Evolutionary conservation across 2,113 vertebrate species (phyloP).

Genomic region (Aleadryas rufinucha): DNA sequence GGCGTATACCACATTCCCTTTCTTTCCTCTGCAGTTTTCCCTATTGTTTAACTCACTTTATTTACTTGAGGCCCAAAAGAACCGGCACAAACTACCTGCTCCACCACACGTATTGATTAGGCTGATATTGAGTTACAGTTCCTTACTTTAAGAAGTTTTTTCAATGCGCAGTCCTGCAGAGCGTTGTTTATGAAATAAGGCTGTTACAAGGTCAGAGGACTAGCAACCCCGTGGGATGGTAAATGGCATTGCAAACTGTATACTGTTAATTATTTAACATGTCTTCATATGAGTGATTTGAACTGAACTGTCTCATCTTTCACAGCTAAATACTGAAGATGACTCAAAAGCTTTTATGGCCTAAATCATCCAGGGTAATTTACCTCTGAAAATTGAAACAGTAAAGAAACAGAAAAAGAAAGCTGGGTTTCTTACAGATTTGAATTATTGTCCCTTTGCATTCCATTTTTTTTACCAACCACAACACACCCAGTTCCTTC

Average conservation of each 20-base stretch:
- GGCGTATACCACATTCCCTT: not conserved
- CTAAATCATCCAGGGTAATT: constrained; percentile 6
- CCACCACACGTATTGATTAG: not conserved
- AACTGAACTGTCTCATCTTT: constrained; percentile 41
- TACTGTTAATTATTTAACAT: constrained; percentile 62
- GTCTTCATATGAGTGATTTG: constrained; percentile 19
- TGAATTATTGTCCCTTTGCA: not conserved
- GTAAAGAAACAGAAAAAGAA: not conserved
- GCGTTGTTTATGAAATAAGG: not conserved
- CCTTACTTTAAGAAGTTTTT: constrained; percentile 23
- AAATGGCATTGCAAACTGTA: constrained; percentile 35
- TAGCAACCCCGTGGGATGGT: not conserved
- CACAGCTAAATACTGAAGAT: constrained; percentile 38
- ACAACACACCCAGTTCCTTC: not conserved
- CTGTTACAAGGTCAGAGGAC: constrained; percentile 33
- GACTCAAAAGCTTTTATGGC: constrained; percentile 37
- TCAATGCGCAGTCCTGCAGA: not conserved
- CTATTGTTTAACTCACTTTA: not conserved
- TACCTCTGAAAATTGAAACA: not conserved
- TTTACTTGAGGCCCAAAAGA: not conserved
- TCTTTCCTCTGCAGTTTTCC: not conserved
- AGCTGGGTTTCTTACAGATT: not conserved
- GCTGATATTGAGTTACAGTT: constrained; percentile 10
- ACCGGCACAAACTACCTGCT: not conserved
- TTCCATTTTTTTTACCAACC: not conserved